Evolutionary conservation across 2,888 invertebrate species (phyloP).

Genomic region (Sacculina carcini): DNA sequence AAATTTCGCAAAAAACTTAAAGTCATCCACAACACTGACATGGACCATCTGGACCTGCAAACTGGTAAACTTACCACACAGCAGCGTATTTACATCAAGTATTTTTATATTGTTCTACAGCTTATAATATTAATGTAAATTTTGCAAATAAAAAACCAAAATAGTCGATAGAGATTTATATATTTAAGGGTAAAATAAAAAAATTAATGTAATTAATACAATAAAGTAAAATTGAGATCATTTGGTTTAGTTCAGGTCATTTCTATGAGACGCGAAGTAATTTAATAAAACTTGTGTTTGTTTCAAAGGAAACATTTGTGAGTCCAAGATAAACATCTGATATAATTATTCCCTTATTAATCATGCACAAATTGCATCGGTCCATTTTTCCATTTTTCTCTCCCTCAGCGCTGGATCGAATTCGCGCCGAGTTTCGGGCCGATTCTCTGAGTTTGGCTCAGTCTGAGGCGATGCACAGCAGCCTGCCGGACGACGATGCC

Average conservation of each 20-base stretch:
- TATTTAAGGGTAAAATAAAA: too few species aligned
- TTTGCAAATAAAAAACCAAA: conserved; percentile 1
- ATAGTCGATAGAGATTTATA: background rate
- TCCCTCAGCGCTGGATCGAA: conserved; percentile 33
- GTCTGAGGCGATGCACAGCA: conserved; percentile 15
- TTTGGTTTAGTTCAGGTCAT: too few species aligned
- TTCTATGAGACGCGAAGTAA: too few species aligned
- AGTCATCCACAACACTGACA: conserved; percentile 54
- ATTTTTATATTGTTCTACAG: too few species aligned
- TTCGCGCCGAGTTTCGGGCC: conserved; percentile 33
- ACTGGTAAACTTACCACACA: conserved; percentile 28
- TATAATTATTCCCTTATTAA: too few species aligned
- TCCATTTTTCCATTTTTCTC: background rate
- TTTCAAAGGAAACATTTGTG: too few species aligned
- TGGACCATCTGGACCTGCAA: conserved; percentile 53
- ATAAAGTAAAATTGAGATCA: too few species aligned
- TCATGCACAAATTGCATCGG: too few species aligned
- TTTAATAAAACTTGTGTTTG: too few species aligned
- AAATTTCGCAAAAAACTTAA: conserved; percentile 55
- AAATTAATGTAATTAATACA: too few species aligned
- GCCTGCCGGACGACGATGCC: conserved; percentile 8
- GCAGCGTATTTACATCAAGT: conserved; percentile 1
- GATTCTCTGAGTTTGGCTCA: conserved; percentile 25
- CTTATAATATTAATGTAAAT: too few species aligned
- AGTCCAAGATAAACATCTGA: too few species aligned